Conservation (phyloP, 2,888 invertebrate genomes). For the Arrhopalites spinosus region DNA sequence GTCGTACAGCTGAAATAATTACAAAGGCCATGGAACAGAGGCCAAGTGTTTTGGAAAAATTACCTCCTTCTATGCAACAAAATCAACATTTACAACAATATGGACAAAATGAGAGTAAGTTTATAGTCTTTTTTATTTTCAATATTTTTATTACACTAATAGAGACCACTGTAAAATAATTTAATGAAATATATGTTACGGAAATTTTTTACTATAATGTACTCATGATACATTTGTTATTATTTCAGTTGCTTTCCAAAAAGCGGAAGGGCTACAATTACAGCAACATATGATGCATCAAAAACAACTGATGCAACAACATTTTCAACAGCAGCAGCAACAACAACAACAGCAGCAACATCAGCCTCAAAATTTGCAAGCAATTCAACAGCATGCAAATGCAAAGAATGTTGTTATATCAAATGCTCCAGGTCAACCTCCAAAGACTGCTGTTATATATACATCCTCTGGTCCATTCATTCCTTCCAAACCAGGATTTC, state of each 20-base stretch:
- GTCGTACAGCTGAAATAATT: slow-evolving; percentile 34
- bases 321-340: slow-evolving; percentile 9
- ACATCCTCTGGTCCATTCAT: slow-evolving; percentile 33
- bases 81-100: slow-evolving; percentile 16
- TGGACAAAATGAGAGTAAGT: too few species aligned
- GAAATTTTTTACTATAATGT: too few species aligned
- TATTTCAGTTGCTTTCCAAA: background rate
- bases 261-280: background rate
- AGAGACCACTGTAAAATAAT: too few species aligned
- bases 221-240: too few species aligned
- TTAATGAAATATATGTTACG: too few species aligned
- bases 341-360: slow-evolving; percentile 14
- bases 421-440: slow-evolving; percentile 14
- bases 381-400: slow-evolving; percentile 10
- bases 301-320: slow-evolving; percentile 19
- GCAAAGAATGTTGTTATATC: slow-evolving; percentile 4
- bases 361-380: slow-evolving; percentile 16
- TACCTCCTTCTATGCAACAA: slow-evolving; percentile 39
- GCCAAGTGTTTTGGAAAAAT: slow-evolving; percentile 34
- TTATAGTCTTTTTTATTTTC: too few species aligned
- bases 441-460: slow-evolving; percentile 36
- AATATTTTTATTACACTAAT: too few species aligned
- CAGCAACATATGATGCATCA: slow-evolving; percentile 33
- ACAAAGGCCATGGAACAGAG: slow-evolving; percentile 37
- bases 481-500: slow-evolving; percentile 17